phyloP scores from a whole-genome alignment of 2,888 invertebrate species.

The Mesorhabditis belari region DNA sequence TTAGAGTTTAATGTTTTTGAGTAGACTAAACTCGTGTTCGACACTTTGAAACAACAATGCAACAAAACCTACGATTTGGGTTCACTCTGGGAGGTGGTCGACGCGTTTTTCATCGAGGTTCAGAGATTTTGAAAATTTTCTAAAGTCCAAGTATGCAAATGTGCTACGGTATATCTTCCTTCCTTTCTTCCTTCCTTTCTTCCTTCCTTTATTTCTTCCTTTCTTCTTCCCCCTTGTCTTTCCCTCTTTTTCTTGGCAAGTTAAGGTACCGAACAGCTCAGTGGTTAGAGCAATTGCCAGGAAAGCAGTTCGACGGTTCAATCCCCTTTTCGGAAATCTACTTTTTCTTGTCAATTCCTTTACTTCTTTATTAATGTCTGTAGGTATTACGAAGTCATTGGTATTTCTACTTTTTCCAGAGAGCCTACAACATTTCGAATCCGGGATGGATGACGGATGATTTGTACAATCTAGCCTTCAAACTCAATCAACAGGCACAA shows the following conservation, averaged over 20 bases:
- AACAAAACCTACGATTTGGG: constrained; percentile 21
- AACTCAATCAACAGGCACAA: constrained; percentile 12
- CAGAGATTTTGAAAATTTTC: neutral
- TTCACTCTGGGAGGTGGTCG: constrained; percentile 20
- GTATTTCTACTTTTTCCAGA: too few species aligned
- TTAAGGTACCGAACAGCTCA: too few species aligned
- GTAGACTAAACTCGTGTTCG: neutral
- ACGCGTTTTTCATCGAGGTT: constrained; percentile 26
- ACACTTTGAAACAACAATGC: neutral
- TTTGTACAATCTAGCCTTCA: constrained; percentile 13
- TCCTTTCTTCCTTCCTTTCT: too few species aligned
- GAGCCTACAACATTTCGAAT: neutral
- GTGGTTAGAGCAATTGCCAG: too few species aligned
- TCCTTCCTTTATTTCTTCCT: too few species aligned
- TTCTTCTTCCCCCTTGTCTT: too few species aligned
- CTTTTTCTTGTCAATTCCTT: constrained; percentile 7
- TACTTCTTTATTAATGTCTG: too few species aligned
- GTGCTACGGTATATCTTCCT: too few species aligned
- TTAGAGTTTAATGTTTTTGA: neutral
- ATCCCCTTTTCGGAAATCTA: constrained; percentile 1
- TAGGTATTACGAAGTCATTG: too few species aligned
- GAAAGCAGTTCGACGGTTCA: too few species aligned
- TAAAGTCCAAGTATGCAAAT: neutral
- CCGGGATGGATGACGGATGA: constrained; percentile 14
- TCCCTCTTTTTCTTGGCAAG: too few species aligned